Percentiles rank a stretch among this genome's conserved stretches.
Conservation (phyloP, 2,797 vertebrate genomes). For the Gymnopithys bicolor region DNA sequence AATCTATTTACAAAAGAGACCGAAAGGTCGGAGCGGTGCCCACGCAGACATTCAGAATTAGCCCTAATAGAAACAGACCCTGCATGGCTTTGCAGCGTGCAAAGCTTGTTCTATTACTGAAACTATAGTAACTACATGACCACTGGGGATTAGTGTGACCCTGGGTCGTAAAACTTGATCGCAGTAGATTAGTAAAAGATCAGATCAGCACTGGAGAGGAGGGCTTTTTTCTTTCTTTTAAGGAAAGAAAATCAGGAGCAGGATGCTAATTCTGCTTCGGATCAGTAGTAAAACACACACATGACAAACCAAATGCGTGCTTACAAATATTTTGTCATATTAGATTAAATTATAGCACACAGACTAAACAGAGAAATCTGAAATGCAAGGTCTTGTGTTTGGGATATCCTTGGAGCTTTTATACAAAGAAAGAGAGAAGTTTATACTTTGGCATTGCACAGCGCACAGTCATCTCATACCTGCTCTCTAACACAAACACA, state of each 20-base stretch:
- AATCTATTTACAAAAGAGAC: conserved; percentile 12
- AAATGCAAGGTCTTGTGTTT: conserved; percentile 51
- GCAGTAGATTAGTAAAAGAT: conserved; percentile 39
- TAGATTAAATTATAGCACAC: conserved; percentile 56
- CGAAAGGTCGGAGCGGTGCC: not conserved
- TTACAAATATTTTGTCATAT: conserved; percentile 74
- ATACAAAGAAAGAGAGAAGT: conserved; percentile 60
- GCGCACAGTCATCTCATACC: conserved; percentile 29
- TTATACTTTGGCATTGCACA: conserved; percentile 4
- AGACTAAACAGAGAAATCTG: conserved; percentile 69
- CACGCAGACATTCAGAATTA: not conserved
- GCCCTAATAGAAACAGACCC: not conserved
- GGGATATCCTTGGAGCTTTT: conserved; percentile 62
- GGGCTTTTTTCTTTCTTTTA: not conserved
- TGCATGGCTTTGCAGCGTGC: not conserved
- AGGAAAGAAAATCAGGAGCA: not conserved
- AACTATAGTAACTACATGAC: conserved; percentile 67
- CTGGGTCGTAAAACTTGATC: conserved; percentile 57
- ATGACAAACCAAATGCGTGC: conserved; percentile 43
- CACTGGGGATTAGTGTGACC: conserved; percentile 53
- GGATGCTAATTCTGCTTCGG: conserved; percentile 25
- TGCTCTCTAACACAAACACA: not conserved
- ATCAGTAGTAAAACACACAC: conserved; percentile 20
- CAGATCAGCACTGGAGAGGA: not conserved
- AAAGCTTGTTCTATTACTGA: conserved; percentile 51